Percentiles rank a stretch among this genome's conserved stretches.
phyloP scores from a whole-genome alignment of 1,140 invertebrate genomes.

The Papilio machaon region DNA sequence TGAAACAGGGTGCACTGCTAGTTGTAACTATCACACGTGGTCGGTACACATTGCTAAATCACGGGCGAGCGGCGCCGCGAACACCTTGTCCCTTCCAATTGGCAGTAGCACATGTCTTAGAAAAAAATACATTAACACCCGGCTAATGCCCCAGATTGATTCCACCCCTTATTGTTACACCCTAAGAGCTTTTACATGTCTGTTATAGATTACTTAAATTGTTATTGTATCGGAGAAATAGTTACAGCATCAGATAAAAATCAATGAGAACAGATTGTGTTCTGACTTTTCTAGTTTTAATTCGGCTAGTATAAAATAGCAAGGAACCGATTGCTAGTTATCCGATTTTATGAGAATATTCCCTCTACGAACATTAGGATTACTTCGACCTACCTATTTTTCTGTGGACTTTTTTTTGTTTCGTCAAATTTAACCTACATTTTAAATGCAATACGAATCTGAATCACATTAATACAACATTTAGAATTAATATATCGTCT shows the following conservation, averaged over 20 bases:
- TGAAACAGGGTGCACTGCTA: neutral
- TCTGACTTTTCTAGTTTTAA: neutral
- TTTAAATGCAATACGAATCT: no score
- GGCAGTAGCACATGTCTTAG: constrained; percentile 76
- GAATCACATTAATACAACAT: no score
- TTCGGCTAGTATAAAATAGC: neutral
- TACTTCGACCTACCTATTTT: no score
- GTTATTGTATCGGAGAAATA: neutral
- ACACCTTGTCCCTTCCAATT: constrained; percentile 71
- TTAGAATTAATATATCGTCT: no score
- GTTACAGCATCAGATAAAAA: neutral
- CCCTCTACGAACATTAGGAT: neutral
- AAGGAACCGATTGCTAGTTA: neutral
- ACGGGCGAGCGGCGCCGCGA: constrained; percentile 45
- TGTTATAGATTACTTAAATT: neutral
- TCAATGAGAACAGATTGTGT: neutral
- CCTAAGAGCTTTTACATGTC: constrained; percentile 36
- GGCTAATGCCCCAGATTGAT: constrained; percentile 66
- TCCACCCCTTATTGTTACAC: constrained; percentile 42
- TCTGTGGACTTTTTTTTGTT: neutral
- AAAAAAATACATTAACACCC: constrained; percentile 78
- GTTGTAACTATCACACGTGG: constrained; percentile 21
- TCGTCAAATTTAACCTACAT: neutral
- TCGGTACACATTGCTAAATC: constrained; percentile 53
- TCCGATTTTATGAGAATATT: neutral